Percentiles rank a stretch among this genome's conserved stretches.
Evolutionary conservation across 2,797 vertebrate species (phyloP).

Genomic region (Protonibea diacanthus): DNA sequence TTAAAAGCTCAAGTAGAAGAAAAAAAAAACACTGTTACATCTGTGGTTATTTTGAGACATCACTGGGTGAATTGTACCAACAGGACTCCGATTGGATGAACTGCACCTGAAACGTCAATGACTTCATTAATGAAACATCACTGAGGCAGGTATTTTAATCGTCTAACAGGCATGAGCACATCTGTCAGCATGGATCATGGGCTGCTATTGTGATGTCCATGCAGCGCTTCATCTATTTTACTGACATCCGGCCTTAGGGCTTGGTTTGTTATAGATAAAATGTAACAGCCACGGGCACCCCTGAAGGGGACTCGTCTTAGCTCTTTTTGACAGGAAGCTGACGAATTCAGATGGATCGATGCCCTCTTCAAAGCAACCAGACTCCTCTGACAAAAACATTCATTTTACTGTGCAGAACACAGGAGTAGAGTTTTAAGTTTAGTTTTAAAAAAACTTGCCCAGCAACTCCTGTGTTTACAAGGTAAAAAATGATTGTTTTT

Average conservation of each 20-base stretch:
- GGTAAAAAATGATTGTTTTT: too few relatives aligned
- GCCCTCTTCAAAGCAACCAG: too few relatives aligned
- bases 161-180: conserved; percentile 6
- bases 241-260: background rate
- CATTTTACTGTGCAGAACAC: background rate
- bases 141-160: conserved; percentile 3
- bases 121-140: conserved; percentile 20
- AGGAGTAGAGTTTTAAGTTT: too few relatives aligned
- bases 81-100: background rate
- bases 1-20: conserved; percentile 26
- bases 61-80: background rate
- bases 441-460: too few relatives aligned
- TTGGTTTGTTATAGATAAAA: background rate
- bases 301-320: background rate
- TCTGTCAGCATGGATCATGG: conserved; percentile 18
- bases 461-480: too few relatives aligned
- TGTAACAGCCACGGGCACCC: background rate
- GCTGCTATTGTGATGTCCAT: background rate
- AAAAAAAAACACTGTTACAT: background rate
- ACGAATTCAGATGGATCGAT: too few relatives aligned
- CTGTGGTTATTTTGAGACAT: background rate
- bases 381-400: background rate
- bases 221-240: background rate
- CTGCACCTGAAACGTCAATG: conserved; percentile 1
- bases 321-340: too few relatives aligned